Base-by-base conservation (phyloP, 1,140 invertebrate genomes). In the Muscidifurax raptorellus region DNA sequence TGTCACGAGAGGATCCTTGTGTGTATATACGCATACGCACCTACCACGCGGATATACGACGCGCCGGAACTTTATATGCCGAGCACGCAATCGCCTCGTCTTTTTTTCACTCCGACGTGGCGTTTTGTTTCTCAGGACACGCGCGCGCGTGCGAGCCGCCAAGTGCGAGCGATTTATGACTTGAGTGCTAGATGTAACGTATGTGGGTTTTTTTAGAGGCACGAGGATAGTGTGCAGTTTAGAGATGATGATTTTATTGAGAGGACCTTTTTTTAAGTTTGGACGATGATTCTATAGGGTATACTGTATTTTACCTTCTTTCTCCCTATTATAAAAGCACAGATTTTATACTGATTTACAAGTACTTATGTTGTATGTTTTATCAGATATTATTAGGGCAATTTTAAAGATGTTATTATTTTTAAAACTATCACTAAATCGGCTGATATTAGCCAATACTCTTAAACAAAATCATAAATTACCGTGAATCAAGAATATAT, bases 1-100 rank as follows among this genome's bases (percentile, higher is more conserved):
- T 89, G 89, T 90, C 90, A 88, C 86, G 84, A 78, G 84, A 84
- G 30, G 32, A 83, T 86, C 74, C 22, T 75, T 84, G 74, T 52
- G 80, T 76, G 76, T 84, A 84, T 59, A 59, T 59, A 0, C n/a
- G 18, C n/a, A 59, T 59, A 59, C 52, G 52, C 52, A 59, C 52
- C 52, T 59, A 59, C 52, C 52, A 28, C 25, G 32, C 67, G 15
- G 78, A 71, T 77, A 59, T 6, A 59, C 47, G 6, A 44, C 75
- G 75, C 18, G 44, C 36, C 27, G 74, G 74, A 76, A 30, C 78
- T 80, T 80, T 69, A n/a, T 36, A 80, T 40, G 12, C 36, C 47
- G 76, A 76, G 80, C 80, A 86, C 82, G 77, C 82, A 74, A 84
- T 72, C 22, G 32, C n/a, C 32, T 25, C 36, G 69, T 75, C 13